Evolutionary conservation across 2,797 vertebrate genomes (phyloP), one percentile per base, ranked within the genome.

Genomic region (Rhabdophis nuchalis): DNA sequence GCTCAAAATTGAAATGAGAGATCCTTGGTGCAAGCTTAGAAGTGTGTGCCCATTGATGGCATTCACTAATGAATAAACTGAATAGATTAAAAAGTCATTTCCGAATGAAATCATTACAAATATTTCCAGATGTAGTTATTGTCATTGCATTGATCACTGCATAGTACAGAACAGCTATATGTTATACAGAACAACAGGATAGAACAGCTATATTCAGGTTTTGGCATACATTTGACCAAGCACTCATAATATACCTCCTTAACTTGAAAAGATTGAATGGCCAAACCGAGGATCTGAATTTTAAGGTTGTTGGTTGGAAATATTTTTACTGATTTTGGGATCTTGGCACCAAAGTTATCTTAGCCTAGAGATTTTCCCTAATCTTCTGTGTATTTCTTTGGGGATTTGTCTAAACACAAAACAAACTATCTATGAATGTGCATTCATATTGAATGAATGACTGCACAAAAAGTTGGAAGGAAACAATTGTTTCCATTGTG

Each of bases 51-150:
- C 41, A 53, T 92, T 92, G 61, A 92, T 87, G 86, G 18, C 29
- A 87, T 54, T 90, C 86, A 90, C 72, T 57, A 89, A 87, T 77
- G 58, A 72, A 92, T 92, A 85, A 57, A 9, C 52, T 10, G 46
- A 46, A 85, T 41, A 87, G n/a, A 90, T 77, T 36, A 53, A 87
- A 64, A 82, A 77, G 41, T 9, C 41, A 36, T 46, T 56, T 77
- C 23, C 29, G 52, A 87, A 82, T 68, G 41, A 87, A 92, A 57
- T 18, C 16, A 20, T 72, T 72, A 82, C 20, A 23, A 54, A 36
- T 72, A 41, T 41, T 77, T 77, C 20, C 36, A 77, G 3, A 77
- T 77, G 9, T 10, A 77, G 18, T 23, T 72, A 8, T 36, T 20
- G 32, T 10, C 23, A 23, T 41, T 53, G 54, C 25, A 25, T 41